These are phyloP conservation scores for Megaceryle torquata DNA, from an alignment of 2,113 vertebrate genomes.

Conservation along the genomic window DNA sequence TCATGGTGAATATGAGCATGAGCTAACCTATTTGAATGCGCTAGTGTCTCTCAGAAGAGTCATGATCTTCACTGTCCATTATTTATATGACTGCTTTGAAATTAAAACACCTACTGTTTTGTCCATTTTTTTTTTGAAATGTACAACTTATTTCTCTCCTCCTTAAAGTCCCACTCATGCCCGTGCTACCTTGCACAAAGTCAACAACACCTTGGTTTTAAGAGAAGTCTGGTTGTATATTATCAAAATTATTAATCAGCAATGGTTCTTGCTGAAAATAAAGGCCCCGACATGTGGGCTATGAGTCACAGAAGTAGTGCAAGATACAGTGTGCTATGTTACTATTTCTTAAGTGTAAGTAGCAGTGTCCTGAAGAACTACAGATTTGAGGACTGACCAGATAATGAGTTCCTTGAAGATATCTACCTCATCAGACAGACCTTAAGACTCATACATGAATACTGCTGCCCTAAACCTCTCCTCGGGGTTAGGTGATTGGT, in stretches of 20 bases:
- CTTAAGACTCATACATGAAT: not conserved
- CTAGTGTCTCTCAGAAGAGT: not conserved
- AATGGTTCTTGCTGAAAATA: not conserved
- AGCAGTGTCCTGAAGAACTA: not conserved
- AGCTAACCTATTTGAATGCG: not conserved
- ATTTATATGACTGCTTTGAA: not conserved
- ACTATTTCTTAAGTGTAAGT: not conserved
- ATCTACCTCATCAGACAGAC: not conserved
- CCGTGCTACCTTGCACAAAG: not conserved
- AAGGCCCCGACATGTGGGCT: not conserved
- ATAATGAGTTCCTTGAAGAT: rapidly evolving
- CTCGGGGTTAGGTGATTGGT: not conserved
- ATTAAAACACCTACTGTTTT: not conserved
- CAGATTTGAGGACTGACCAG: not conserved
- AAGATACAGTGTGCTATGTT: not conserved
- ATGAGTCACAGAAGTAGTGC: not conserved
- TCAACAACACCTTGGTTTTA: not conserved
- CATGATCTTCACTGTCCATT: not conserved
- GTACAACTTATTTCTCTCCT: not conserved
- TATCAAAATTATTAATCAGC: not conserved
- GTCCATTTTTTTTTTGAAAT: not conserved
- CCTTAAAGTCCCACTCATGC: not conserved
- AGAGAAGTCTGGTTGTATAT: not conserved
- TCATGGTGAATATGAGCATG: not conserved
- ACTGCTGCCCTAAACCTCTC: not conserved